phyloP scores from a whole-genome alignment of 64 coral and sea anemone genomes.

The Actinia tenebrosa region DNA sequence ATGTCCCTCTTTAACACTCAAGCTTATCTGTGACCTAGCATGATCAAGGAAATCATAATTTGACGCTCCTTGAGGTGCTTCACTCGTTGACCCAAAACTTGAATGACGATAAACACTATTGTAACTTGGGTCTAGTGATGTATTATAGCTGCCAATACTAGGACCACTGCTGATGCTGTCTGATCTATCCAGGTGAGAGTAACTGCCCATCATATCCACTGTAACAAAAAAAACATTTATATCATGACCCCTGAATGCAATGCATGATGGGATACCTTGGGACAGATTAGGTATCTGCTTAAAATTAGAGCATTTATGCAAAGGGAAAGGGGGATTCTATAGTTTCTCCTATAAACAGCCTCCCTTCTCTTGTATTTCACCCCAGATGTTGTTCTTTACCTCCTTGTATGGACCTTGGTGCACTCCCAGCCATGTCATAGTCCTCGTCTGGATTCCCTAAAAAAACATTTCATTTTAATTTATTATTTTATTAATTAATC shows the following conservation, averaged over 20 bases:
- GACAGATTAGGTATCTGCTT: too few relatives aligned
- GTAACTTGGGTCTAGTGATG: conserved; percentile 51
- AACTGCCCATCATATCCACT: conserved; percentile 5
- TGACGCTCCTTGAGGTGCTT: neutral
- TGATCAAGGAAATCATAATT: conserved; percentile 71
- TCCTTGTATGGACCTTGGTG: neutral
- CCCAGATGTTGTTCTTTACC: neutral
- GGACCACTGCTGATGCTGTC: conserved; percentile 78
- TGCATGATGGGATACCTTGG: too few relatives aligned
- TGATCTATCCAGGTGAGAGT: conserved; percentile 61
- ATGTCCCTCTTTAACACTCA: conserved; percentile 50
- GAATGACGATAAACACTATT: conserved; percentile 63
- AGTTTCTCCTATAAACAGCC: too few relatives aligned
- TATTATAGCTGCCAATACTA: conserved; percentile 50
- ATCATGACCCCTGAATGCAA: too few relatives aligned
- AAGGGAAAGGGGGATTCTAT: too few relatives aligned
- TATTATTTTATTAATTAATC: too few relatives aligned
- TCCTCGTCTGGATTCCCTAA: neutral
- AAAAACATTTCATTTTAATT: too few relatives aligned
- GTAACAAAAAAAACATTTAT: too few relatives aligned
- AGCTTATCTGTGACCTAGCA: conserved; percentile 41
- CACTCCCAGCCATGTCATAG: neutral
- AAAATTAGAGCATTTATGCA: too few relatives aligned
- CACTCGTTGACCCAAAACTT: conserved; percentile 56
- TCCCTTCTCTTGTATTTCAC: too few relatives aligned